Evolutionary conservation across 1,140 invertebrate species (phyloP), one percentile per base, ranked within the genome.

Genomic region (Aphidius gifuensis): DNA sequence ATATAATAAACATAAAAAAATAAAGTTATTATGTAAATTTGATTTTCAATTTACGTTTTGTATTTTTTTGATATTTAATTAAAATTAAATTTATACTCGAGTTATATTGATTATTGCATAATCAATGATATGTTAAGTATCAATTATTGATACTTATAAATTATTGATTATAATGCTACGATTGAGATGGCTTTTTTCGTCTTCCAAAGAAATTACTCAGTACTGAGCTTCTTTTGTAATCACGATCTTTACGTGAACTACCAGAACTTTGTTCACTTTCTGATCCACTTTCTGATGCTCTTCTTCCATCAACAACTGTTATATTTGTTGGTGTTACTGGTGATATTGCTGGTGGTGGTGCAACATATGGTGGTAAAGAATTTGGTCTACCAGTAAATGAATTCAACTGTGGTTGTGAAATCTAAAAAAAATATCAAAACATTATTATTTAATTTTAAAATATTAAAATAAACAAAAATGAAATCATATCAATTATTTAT

Each of bases 141-240:
- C 23, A 32, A 1, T 32, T 32, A 32, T 1, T 32, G 23, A 9
- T 11, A 55, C 9, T 38, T 50, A 51, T 63, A 11, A 48, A 60
- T 38, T 48, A 6, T 59, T 46, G 3, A 7, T 39, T 16, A 11
- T 39, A 40, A 63, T 68, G 67, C 74, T 79, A 80, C 65, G 77
- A 76, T 51, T 78, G 80, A 57, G 79, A 79, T 23, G 76, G 71
- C 53, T 81, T 81, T 60, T 80, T 81, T 48, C 75, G 71, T 61
- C 79, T 77, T 23, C 81, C 74, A 57, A 83, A 83, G 32, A 83
- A 62, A 66, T 79, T 82, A 62, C 80, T 83, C 40, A 83, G 64
- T 7, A 82, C 80, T 32, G 79, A 80, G 64, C 73, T 78, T 55
- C 79, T 72, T 53, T 81, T 82, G 55, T 75, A 77, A 66, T 82